These are phyloP conservation scores for Neolamprologus variostigma DNA, from an alignment of 2,113 vertebrate genomes.

Conservation along the genomic window DNA sequence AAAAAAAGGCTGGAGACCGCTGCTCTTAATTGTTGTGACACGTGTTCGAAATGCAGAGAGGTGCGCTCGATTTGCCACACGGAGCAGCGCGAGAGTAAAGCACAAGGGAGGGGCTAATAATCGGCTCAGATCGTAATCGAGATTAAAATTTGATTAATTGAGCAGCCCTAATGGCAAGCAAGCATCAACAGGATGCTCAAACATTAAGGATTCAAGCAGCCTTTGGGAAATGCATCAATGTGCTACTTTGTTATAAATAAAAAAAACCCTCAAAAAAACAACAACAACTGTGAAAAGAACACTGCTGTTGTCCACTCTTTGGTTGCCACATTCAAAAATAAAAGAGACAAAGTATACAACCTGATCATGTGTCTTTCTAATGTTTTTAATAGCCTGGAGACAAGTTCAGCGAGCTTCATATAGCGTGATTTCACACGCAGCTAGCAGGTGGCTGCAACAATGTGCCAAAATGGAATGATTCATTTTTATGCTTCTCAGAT, in stretches of 20 bases:
- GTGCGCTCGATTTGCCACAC: fast-evolving
- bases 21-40: too few species aligned
- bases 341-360: not conserved
- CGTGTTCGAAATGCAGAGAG: too few species aligned
- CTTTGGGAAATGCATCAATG: not conserved
- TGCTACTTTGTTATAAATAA: not conserved
- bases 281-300: not conserved
- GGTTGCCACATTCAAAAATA: not conserved
- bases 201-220: not conserved
- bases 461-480: not conserved
- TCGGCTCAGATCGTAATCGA: fast-evolving
- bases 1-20: too few species aligned
- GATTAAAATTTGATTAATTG: too few species aligned
- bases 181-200: not conserved
- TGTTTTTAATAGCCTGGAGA: not conserved
- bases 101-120: too few species aligned
- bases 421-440: not conserved
- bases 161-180: not conserved
- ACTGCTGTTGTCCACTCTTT: not conserved
- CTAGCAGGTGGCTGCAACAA: not conserved
- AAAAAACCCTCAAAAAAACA: fast-evolving
- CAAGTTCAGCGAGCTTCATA: not conserved
- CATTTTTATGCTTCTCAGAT: not conserved
- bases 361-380: too few species aligned
- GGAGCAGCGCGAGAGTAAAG: too few species aligned